Evolutionary conservation across 37 sponge, comb jelly and placozoan genomes (phyloP), one percentile per base, ranked within the genome.

Genomic region (Dysidea cf. avara): DNA sequence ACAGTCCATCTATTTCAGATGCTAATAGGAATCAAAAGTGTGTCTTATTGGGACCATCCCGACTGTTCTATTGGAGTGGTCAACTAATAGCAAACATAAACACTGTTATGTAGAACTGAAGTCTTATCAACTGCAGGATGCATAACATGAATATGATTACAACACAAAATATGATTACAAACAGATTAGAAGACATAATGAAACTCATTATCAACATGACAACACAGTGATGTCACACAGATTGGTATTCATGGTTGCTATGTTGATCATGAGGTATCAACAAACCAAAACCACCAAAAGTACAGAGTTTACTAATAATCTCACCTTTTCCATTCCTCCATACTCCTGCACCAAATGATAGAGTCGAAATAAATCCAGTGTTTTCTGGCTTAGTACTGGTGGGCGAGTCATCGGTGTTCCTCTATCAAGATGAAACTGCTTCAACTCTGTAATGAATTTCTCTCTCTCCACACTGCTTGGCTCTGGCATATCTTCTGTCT

Each of bases 311-410:
- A 64, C 56, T 30, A 1, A n/a, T n/a, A n/a, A n/a, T n/a, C n/a
- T n/a, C 56, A 81, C 86, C 34, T 39, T 46, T 3, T 89, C 84
- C 93, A 88, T 88, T 13, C 96, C 96, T 12, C 96, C 96, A 48
- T 64, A 75, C 29, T 83, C 89, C 63, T 49, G 72, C 48, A 95
- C 92, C 6, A 73, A 70, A 11, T 72, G 55, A 39, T 95, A 76
- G 21, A 95, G 75, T 51, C 56, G 32, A 66, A 24, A 87, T 28
- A 95, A 83, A 64, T 95, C 78, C 21, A 95, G 69, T 18, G 68
- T 68, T 53, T 67, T 79, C 39, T 87, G 78, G 0, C 86, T 86
- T 3, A 95, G 56, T 20, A 75, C 70, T 13, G 96, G 92, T 1
- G 38, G 67, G 1, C 78, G 75, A 18, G 59, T 43, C 11, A 87